Base-by-base conservation (phyloP, 2,113 vertebrate genomes). In the Leptobrachium leishanense region DNA sequence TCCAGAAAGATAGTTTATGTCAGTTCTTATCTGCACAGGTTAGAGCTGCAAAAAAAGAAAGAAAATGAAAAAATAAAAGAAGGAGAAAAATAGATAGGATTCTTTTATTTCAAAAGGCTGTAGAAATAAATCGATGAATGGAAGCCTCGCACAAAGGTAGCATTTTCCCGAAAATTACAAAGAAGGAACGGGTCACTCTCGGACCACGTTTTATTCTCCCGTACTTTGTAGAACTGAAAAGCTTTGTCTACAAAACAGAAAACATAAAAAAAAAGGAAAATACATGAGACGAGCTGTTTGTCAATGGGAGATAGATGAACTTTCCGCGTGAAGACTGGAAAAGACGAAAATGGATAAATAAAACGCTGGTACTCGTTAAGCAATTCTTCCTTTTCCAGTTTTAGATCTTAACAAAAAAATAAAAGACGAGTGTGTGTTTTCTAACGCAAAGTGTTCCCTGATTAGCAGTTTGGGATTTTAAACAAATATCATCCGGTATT, bases 11-110 rank as follows among this genome's bases (percentile, higher is more conserved):
- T 68, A 43, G 5, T 42, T 65, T 68, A 41, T 43, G 66, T 43
- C 66, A 42, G 6, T 10, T 50, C 44, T 70, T 50, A 46, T 70
- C 44, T 70, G n/a, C 12, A 50, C 68, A 70, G 68, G 68, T 46
- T 69, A 42, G 13, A 13, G 8, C 42, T 50, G 44, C 1, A 50
- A 8, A 50, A 50, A 59, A n/a, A n/a, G n/a, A n/a, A n/a, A n/a
- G n/a, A n/a, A n/a, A n/a, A n/a, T n/a, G n/a, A n/a, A n/a, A n/a
- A n/a, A n/a, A n/a, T n/a, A n/a, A n/a, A n/a, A n/a, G n/a, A n/a
- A n/a, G n/a, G n/a, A n/a, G n/a, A n/a, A n/a, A n/a, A 59, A 46
- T 5, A 6, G 7, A 44, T 13, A 10, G 2, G 46, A 50, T 70
- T 31, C 6, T 70, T 53, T 20, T 46, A 43, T 68, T 46, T 41